Conservation (phyloP, 2,797 vertebrate species). For the Phoxinus dragarum region DNA sequence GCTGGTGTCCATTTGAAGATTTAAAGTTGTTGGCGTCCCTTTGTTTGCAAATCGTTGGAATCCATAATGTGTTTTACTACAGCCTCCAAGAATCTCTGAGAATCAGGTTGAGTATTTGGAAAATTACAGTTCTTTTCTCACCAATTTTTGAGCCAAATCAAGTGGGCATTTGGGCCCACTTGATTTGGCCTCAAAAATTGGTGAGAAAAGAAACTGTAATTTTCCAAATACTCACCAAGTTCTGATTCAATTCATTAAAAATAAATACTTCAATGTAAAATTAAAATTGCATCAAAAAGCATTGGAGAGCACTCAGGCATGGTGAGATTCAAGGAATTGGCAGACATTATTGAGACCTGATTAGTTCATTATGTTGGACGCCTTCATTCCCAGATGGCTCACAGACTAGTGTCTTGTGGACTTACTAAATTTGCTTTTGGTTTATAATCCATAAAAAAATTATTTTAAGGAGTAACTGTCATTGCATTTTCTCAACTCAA, state of each 20-base stretch:
- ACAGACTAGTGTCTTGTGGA: not conserved
- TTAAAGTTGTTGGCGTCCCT: no score
- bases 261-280: constrained; percentile 10
- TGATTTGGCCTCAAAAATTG: no score
- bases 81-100: not conserved
- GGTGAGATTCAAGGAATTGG: constrained; percentile 15
- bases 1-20: no score
- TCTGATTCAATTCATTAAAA: constrained; percentile 36
- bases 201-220: no score
- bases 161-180: constrained; percentile 1
- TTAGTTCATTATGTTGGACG: constrained; percentile 40
- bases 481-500: not conserved
- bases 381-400: constrained; percentile 13
- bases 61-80: not conserved
- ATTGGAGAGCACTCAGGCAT: not conserved
- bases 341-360: constrained; percentile 12
- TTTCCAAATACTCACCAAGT: constrained; percentile 5
- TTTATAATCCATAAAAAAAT: constrained; percentile 7
- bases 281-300: constrained; percentile 29
- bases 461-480: not conserved
- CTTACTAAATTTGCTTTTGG: not conserved
- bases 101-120: not conserved
- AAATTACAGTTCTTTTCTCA: not conserved
- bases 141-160: not conserved
- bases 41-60: not conserved